Evolutionary conservation across 2,888 invertebrate species (phyloP).

Genomic region (Blastobasis adustella): DNA sequence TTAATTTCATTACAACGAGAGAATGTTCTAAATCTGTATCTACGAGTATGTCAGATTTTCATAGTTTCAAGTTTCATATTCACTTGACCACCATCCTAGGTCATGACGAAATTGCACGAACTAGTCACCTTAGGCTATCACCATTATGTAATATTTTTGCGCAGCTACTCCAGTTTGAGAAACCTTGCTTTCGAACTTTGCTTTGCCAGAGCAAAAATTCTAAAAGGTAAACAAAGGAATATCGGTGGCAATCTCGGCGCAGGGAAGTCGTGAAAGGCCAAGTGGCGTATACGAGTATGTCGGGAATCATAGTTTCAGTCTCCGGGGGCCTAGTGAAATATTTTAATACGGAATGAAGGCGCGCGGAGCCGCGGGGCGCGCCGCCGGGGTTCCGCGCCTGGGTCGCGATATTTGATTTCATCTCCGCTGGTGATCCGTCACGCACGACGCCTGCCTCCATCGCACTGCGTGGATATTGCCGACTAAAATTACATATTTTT

Average conservation of each 20-base stretch:
- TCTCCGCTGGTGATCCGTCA: conserved; percentile 48
- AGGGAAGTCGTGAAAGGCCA: conserved; percentile 17
- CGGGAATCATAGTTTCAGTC: conserved; percentile 20
- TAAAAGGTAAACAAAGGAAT: no score
- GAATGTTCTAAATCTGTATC: no score
- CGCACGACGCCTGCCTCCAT: conserved; percentile 27
- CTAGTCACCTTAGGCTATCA: no score
- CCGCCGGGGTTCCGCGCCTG: conserved; percentile 15
- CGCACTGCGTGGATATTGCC: conserved; percentile 10
- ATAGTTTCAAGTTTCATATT: no score
- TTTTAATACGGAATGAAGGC: conserved; percentile 40
- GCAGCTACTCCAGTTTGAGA: no score
- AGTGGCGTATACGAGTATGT: conserved; percentile 11
- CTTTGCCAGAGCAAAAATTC: no score
- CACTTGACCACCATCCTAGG: no score
- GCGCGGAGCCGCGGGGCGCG: conserved; percentile 13
- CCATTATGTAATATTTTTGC: no score
- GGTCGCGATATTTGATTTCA: conserved; percentile 49
- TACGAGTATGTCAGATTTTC: no score
- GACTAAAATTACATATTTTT: conserved; percentile 5
- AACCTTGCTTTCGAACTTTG: no score
- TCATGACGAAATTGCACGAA: no score
- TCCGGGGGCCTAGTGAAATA: conserved; percentile 27
- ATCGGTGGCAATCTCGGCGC: conserved; percentile 1
- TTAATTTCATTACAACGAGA: no score